A percentile compares a stretch with the other conserved stretches of the same genome.
phyloP scores from a whole-genome alignment of 2,888 invertebrate genomes.

The Leptarthrus brevirostris region DNA sequence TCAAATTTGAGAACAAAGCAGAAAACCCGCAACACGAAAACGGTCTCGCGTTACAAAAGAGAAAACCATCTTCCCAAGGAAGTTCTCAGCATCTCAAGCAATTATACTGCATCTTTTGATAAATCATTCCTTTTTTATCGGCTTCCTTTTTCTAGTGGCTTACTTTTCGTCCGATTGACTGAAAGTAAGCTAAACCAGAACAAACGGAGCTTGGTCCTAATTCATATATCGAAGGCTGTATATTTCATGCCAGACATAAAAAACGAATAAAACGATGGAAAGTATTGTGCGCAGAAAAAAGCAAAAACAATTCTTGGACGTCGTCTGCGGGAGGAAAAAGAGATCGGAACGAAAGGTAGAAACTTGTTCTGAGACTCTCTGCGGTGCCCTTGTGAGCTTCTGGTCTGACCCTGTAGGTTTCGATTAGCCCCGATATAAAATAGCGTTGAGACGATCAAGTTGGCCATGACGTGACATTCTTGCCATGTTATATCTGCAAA shows the following conservation, averaged over 20 bases:
- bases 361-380: conserved; percentile 34
- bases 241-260: conserved; percentile 22
- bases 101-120: conserved; percentile 16
- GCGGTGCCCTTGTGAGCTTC: conserved; percentile 31
- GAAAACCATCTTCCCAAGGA: conserved; percentile 9
- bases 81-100: conserved; percentile 11
- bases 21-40: background rate
- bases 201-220: conserved; percentile 24
- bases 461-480: background rate
- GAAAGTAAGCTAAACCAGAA: conserved; percentile 12
- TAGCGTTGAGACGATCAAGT: conserved; percentile 2
- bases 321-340: conserved; percentile 7
- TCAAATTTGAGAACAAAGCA: background rate
- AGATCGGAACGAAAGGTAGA: conserved; percentile 28
- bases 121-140: conserved; percentile 12
- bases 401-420: conserved; percentile 43
- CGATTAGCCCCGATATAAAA: conserved; percentile 25
- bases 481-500: background rate
- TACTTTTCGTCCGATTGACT: conserved; percentile 23
- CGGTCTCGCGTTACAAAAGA: background rate
- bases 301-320: background rate
- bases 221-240: conserved; percentile 9
- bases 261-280: conserved; percentile 2
- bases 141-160: conserved; percentile 2
- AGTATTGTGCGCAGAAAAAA: conserved; percentile 1